These are phyloP conservation scores for Mus musculus DNA, from an alignment of 2,113 vertebrate species.

Conservation along the genomic window GRCm39 chr15:60329001-60329500, in stretches of 20 bases:
- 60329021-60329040: not conserved
- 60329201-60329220: not conserved
- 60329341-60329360: not conserved
- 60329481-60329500: not conserved
- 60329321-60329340: slow-evolving; percentile 22
- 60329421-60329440: not conserved
- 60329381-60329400: not conserved
- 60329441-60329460: not conserved
- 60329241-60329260: not conserved
- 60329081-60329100: not conserved
- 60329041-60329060: not conserved
- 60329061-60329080: not conserved
- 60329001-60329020: not conserved
- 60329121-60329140: not conserved
- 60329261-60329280: not conserved
- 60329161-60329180: not conserved
- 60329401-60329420: not conserved
- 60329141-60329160: not conserved
- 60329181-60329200: not conserved
- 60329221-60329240: not conserved
- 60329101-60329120: not conserved
- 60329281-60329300: not conserved
- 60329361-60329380: not conserved
- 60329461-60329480: not conserved
- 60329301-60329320: not conserved